These are phyloP conservation scores for Dasyornis broadbenti DNA, from an alignment of 2,113 vertebrate genomes.

Conservation along the genomic window DNA sequence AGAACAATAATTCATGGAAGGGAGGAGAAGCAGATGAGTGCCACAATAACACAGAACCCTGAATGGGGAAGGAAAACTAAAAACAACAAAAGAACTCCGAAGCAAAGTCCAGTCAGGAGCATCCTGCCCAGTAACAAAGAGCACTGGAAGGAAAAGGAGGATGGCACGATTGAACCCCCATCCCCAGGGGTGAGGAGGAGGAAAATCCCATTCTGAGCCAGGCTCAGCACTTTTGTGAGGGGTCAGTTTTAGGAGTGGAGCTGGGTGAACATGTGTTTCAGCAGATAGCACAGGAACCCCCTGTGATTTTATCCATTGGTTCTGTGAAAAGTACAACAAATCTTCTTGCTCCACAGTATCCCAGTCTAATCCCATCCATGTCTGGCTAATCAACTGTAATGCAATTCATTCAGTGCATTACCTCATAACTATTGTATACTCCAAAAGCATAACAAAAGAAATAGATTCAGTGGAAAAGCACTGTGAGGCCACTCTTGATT, in stretches of 20 bases:
- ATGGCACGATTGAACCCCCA: not conserved
- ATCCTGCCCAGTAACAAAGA: accelerated
- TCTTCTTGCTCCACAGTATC: not conserved
- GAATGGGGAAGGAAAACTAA: not conserved
- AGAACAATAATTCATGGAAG: not conserved
- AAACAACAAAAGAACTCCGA: not conserved
- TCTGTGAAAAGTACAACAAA: not conserved
- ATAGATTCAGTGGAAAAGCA: not conserved
- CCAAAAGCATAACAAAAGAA: not conserved
- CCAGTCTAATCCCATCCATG: not conserved
- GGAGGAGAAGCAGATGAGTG: not conserved
- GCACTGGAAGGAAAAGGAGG: not conserved
- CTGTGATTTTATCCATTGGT: not conserved
- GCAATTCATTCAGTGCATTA: not conserved
- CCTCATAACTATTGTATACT: not conserved
- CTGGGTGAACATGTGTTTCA: not conserved
- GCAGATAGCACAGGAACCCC: not conserved
- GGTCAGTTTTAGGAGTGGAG: not conserved
- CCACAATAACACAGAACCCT: not conserved
- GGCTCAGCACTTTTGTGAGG: not conserved
- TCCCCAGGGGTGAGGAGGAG: not conserved
- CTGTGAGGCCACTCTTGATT: not conserved
- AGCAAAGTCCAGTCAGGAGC: not conserved
- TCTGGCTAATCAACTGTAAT: not conserved
- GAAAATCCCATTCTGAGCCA: not conserved